These are phyloP conservation scores for Uria aalge DNA, from an alignment of 2,113 vertebrate genomes.

Conservation along the genomic window DNA sequence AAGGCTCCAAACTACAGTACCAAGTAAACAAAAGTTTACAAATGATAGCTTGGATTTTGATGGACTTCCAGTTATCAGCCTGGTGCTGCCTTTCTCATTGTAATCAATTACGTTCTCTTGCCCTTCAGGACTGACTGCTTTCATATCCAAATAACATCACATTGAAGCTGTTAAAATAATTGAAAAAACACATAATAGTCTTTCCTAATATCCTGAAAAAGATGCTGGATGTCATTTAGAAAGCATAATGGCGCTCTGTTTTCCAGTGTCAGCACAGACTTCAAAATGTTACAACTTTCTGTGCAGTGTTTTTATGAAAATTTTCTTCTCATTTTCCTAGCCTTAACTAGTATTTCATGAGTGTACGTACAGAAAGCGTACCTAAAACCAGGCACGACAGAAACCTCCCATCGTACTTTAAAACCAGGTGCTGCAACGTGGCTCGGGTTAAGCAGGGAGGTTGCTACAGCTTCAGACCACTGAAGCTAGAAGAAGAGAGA, in stretches of 20 bases:
- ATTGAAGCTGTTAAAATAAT: neutral
- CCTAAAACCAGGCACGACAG: neutral
- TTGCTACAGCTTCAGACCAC: neutral
- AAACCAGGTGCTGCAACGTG: neutral
- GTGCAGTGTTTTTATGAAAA: neutral
- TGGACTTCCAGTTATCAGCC: neutral
- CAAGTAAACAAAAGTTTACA: neutral
- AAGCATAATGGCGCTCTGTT: neutral
- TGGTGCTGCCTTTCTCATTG: neutral
- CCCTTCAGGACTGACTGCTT: neutral
- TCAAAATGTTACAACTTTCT: neutral
- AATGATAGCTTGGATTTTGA: accelerated
- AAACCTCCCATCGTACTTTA: neutral
- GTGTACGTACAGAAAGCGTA: neutral
- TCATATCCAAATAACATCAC: neutral
- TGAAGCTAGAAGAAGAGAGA: neutral
- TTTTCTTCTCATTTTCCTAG: neutral
- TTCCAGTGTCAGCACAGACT: neutral
- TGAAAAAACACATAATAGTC: neutral
- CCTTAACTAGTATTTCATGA: neutral
- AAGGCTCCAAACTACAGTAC: accelerated
- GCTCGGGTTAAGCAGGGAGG: neutral
- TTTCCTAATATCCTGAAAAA: neutral
- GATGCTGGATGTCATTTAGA: neutral
- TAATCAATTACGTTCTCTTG: accelerated